Evolutionary conservation across 2,797 vertebrate species (phyloP).

Genomic region (Arctocebus calabarensis): DNA sequence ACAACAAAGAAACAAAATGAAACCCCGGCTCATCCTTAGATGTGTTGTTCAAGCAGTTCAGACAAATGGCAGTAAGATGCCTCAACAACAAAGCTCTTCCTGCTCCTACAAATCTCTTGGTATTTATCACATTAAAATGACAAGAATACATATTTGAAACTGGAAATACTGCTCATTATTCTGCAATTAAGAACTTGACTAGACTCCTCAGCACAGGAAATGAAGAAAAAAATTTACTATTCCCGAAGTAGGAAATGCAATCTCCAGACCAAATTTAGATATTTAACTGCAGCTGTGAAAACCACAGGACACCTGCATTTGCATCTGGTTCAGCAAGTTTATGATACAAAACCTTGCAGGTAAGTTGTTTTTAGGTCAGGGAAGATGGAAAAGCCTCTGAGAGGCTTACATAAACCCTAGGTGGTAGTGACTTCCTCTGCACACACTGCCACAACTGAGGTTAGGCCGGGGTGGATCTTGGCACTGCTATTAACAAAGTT

Average conservation of each 20-base stretch:
- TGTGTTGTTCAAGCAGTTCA: not conserved
- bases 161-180: constrained; percentile 72
- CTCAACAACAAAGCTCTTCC: constrained; percentile 25
- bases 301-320: constrained; percentile 81
- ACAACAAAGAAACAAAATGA: not conserved
- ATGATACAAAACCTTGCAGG: constrained; percentile 75
- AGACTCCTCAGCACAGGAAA: constrained; percentile 70
- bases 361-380: constrained; percentile 65
- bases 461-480: not conserved
- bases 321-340: constrained; percentile 84
- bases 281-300: constrained; percentile 83
- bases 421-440: not conserved
- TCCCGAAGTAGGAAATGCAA: constrained; percentile 77
- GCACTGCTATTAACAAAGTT: not conserved
- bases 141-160: constrained; percentile 55
- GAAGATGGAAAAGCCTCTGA: constrained; percentile 28
- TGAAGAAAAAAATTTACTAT: constrained; percentile 69
- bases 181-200: constrained; percentile 72
- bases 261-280: constrained; percentile 80
- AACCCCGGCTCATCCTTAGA: not conserved
- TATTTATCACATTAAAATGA: constrained; percentile 62
- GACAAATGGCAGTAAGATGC: not conserved
- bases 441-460: constrained; percentile 16
- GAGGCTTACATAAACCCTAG: not conserved
- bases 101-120: constrained; percentile 35